Base-by-base conservation (phyloP, 2,797 vertebrate species). In the Chlorospingus semifuscus region DNA sequence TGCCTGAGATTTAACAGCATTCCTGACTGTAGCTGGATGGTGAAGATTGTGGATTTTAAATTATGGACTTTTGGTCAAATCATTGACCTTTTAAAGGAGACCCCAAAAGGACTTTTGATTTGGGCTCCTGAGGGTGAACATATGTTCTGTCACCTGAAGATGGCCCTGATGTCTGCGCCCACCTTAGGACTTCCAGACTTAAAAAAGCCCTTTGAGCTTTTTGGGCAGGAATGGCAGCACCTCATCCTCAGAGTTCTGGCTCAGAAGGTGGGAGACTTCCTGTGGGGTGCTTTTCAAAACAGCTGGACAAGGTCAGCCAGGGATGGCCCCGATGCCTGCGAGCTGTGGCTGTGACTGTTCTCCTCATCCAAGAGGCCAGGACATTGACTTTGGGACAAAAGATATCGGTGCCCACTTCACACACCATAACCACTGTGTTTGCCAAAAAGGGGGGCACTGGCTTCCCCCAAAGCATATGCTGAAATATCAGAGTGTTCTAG, bases 71-170 rank as follows among this genome's bases (percentile, higher is more conserved):
- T 29, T 16, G 19, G 34, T n/a, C 23, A 46, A 55, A n/a, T 42
- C 17, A 26, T 2, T 53, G 68, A 55, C 23, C 29, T 83, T 63
- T 55, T 55, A 63, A 46, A 72, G 57, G 49, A 55, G 29, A 5
- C 41, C 15, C 23, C 0, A 1, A 4, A 47, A 72, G 15, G 10
- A 83, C 34, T 5, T 83, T 63, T 29, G 29, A 13, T 63, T 63
- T 55, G 34, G 49, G n/a, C 34, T 47, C 41, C 57, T 63, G 57
- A 72, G 34, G n/a, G 19, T n/a, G 34, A 64, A 24, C 15, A 55
- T 2, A 1, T 1, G 0, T 55, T 55, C 34, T n/a, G 9, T 53
- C 15, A 83, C n/a, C 15, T 46, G 23, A 63, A 63, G 27, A 19
- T 61, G 39, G 19, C 12, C 68, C 30, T 63, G 34, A 39, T 47